A percentile compares a stretch with the other conserved stretches of the same genome.
These are phyloP conservation scores for Azemiops feae DNA, from an alignment of 2,113 vertebrate species.

Conservation along the genomic window DNA sequence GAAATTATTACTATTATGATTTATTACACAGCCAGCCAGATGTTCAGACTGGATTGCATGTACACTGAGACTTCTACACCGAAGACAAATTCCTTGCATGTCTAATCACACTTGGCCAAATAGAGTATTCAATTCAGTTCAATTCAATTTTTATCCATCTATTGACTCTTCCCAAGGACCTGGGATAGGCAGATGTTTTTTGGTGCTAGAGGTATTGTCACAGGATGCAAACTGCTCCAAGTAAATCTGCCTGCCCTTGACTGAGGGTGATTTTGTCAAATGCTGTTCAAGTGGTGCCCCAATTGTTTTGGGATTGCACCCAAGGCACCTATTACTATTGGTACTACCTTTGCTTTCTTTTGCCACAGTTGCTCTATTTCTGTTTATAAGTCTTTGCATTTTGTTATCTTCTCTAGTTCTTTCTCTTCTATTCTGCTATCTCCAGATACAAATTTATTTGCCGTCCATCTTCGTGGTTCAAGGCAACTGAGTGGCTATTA, in stretches of 20 bases:
- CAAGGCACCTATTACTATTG: no score
- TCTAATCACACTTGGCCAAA: background rate
- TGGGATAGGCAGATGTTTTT: background rate
- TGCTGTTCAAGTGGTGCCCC: no score
- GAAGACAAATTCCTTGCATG: background rate
- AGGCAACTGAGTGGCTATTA: background rate
- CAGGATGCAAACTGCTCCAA: background rate
- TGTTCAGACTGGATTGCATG: background rate
- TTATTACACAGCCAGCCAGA: background rate
- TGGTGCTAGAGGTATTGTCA: background rate
- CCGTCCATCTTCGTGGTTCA: no score
- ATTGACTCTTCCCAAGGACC: background rate
- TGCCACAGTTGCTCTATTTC: no score
- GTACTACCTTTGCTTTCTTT: no score
- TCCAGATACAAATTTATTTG: no score
- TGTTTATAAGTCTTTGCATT: no score
- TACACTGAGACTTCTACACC: background rate
- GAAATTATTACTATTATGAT: background rate
- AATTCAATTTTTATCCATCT: background rate
- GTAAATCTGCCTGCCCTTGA: background rate
- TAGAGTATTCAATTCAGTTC: no score
- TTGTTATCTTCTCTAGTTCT: no score
- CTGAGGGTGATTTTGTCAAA: no score
- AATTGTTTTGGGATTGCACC: no score
- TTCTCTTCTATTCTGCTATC: no score